Evolutionary conservation across 2,888 invertebrate genomes (phyloP).

Genomic region (Thymelicus sylvestris): DNA sequence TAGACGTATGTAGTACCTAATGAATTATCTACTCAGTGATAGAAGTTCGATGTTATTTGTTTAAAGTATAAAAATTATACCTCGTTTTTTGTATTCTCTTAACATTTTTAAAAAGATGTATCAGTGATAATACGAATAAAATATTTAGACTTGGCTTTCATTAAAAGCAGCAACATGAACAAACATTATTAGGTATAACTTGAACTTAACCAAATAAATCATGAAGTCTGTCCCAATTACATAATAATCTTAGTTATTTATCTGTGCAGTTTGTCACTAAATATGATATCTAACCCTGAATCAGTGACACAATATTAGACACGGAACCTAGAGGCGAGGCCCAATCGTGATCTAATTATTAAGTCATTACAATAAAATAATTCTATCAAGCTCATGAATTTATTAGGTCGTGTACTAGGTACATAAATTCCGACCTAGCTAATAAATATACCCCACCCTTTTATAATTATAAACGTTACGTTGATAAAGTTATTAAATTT

Average conservation of each 20-base stretch:
- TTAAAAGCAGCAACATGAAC: too few relatives aligned
- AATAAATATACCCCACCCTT: conserved; percentile 11
- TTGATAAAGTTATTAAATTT: background rate
- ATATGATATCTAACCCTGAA: conserved; percentile 17
- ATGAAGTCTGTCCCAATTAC: background rate
- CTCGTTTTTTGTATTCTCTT: too few relatives aligned
- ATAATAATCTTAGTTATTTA: background rate
- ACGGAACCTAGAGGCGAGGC: conserved; percentile 30
- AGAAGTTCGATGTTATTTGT: too few relatives aligned
- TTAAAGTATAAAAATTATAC: too few relatives aligned
- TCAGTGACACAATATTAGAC: conserved; percentile 10
- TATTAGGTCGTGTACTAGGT: conserved; percentile 29
- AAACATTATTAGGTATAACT: too few relatives aligned
- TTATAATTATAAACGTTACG: background rate
- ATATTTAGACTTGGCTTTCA: too few relatives aligned
- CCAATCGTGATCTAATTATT: conserved; percentile 30
- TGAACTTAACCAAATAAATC: too few relatives aligned
- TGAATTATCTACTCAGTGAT: too few relatives aligned
- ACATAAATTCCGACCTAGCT: conserved; percentile 3
- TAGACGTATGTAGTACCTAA: too few relatives aligned
- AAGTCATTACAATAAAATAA: conserved; percentile 27
- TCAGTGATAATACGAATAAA: too few relatives aligned
- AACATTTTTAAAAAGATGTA: too few relatives aligned
- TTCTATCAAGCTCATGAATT: conserved; percentile 22
- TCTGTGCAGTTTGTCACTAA: background rate